These are phyloP conservation scores for Neogale vison DNA, from an alignment of 2,113 vertebrate genomes.

Conservation along the genomic window DNA sequence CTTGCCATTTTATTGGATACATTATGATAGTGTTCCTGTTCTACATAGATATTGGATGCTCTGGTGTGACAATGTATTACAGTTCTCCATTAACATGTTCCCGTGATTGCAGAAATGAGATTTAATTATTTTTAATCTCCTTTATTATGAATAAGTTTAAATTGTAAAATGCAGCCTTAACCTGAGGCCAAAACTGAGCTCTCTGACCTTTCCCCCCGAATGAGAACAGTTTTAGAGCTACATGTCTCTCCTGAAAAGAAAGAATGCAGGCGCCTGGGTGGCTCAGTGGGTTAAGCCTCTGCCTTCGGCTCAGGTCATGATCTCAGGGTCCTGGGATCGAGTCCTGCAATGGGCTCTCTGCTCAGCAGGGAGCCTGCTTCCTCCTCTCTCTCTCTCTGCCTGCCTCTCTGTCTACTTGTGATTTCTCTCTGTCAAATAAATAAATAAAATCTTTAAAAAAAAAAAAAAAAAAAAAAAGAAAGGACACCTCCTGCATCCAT, in stretches of 20 bases:
- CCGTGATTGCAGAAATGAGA: neutral
- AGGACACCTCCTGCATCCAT: fast-evolving
- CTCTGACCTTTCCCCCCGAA: neutral
- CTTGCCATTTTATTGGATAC: neutral
- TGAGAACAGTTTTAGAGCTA: neutral
- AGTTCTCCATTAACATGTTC: neutral
- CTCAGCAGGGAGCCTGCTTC: too few species aligned
- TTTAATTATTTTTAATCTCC: neutral
- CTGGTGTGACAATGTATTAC: neutral
- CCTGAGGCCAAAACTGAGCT: neutral
- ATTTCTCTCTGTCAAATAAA: too few species aligned
- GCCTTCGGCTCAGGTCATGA: too few species aligned
- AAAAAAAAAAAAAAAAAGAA: too few species aligned
- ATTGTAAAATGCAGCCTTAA: neutral
- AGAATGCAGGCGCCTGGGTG: too few species aligned
- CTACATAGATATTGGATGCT: neutral
- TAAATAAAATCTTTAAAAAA: too few species aligned
- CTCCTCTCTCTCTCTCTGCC: too few species aligned
- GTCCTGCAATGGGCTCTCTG: too few species aligned
- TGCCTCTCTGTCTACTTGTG: too few species aligned
- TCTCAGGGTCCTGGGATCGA: too few species aligned
- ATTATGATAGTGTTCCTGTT: neutral
- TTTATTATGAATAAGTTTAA: neutral
- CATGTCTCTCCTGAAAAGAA: neutral
- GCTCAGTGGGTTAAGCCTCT: too few species aligned